Conservation (phyloP, 2,888 invertebrate species). For the Drosophila barbarae region DNA sequence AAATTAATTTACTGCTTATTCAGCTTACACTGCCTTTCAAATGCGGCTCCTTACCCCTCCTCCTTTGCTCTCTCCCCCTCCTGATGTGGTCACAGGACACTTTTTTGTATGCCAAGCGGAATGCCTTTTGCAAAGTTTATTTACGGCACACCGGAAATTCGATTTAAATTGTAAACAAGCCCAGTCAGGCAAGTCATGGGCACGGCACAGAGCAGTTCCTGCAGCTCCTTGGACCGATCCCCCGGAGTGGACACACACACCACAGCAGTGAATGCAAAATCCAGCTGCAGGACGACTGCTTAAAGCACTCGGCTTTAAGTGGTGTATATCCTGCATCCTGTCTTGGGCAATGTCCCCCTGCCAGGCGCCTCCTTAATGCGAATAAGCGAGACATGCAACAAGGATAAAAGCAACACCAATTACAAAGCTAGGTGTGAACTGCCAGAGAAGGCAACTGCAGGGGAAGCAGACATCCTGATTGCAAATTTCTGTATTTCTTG, state of each 20-base stretch:
- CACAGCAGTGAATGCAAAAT: constrained; percentile 56
- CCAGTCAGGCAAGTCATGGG: constrained; percentile 32
- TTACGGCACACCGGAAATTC: constrained; percentile 65
- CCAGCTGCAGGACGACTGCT: constrained; percentile 46
- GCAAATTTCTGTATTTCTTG: constrained; percentile 26
- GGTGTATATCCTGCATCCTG: constrained; percentile 70
- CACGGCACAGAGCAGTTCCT: constrained; percentile 10
- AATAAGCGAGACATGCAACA: constrained; percentile 52
- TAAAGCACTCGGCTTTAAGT: constrained; percentile 64
- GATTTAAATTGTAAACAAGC: constrained; percentile 72
- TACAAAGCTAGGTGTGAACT: constrained; percentile 48
- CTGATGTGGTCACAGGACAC: constrained; percentile 30
- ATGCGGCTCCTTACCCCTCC: constrained; percentile 5
- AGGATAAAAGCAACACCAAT: constrained; percentile 59
- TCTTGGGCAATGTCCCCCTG: constrained; percentile 36
- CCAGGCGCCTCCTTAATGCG: constrained; percentile 44
- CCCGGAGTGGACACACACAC: constrained; percentile 5
- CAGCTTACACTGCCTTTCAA: constrained; percentile 37
- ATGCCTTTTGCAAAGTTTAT: constrained; percentile 43
- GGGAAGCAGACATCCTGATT: constrained; percentile 18
- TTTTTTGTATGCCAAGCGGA: constrained; percentile 33
- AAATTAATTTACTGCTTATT: constrained; percentile 48
- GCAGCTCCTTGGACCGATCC: constrained; percentile 2
- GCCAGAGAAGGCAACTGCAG: constrained; percentile 11
- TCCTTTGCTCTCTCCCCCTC: background rate